A percentile compares a stretch with the other conserved stretches of the same genome.
phyloP scores from a whole-genome alignment of 92 coral and sea anemone species.

The Pocillopora meandrina region DNA sequence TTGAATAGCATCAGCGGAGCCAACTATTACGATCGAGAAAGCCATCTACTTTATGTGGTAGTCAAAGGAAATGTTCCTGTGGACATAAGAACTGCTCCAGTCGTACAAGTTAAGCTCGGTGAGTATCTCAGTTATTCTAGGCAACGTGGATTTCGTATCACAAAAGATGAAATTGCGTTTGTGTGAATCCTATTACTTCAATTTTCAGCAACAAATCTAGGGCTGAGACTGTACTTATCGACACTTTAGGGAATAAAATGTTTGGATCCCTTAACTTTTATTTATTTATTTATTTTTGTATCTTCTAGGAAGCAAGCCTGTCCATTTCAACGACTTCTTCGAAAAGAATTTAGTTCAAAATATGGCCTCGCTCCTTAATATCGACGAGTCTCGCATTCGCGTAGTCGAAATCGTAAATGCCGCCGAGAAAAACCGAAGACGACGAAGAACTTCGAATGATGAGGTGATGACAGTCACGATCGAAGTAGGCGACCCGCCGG shows the following conservation, averaged over 20 bases:
- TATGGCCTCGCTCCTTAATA: slow-evolving; percentile 78
- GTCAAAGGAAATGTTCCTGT: slow-evolving; percentile 78
- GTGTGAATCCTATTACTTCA: too few species aligned
- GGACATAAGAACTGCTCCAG: slow-evolving; percentile 89
- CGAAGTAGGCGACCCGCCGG: slow-evolving; percentile 77
- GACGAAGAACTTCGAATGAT: slow-evolving; percentile 61
- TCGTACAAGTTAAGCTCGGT: slow-evolving; percentile 77
- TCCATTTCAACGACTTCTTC: slow-evolving; percentile 81
- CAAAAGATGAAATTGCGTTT: too few species aligned
- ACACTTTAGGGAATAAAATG: too few species aligned
- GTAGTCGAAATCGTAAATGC: slow-evolving; percentile 82
- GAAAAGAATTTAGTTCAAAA: slow-evolving; percentile 82
- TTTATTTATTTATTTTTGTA: background rate
- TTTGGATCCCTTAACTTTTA: too few species aligned
- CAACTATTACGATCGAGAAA: slow-evolving; percentile 78
- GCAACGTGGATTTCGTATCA: too few species aligned
- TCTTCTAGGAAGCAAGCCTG: slow-evolving; percentile 77
- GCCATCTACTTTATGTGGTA: slow-evolving; percentile 72
- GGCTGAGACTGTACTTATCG: too few species aligned
- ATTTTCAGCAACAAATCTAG: too few species aligned
- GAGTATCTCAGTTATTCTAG: slow-evolving; percentile 1
- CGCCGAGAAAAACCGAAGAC: slow-evolving; percentile 53
- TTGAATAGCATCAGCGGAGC: slow-evolving; percentile 82
- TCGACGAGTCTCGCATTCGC: slow-evolving; percentile 82
- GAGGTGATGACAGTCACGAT: slow-evolving; percentile 61